Conservation (phyloP, 2,888 invertebrate species). For the Folsomia manolachei region DNA sequence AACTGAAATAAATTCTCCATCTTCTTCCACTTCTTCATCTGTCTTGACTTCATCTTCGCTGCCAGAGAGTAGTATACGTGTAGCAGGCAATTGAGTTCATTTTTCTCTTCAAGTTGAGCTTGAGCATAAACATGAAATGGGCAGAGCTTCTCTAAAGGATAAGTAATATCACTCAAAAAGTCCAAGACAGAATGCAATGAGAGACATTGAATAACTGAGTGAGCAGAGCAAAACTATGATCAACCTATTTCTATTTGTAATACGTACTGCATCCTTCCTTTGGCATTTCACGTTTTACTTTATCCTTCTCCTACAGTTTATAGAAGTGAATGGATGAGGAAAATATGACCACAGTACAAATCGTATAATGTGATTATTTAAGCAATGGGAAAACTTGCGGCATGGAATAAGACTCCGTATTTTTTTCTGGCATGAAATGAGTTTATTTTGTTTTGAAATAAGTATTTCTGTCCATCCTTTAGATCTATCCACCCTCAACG, state of each 20-base stretch:
- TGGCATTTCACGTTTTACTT: neutral
- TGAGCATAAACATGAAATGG: slow-evolving; percentile 11
- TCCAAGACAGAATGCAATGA: slow-evolving; percentile 13
- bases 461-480: neutral
- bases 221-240: too few species aligned
- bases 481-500: neutral
- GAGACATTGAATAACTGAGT: neutral
- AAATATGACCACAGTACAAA: too few species aligned
- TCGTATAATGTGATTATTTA: neutral
- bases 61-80: too few species aligned
- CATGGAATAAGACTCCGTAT: neutral
- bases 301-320: neutral
- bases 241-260: too few species aligned
- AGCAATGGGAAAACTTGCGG: neutral
- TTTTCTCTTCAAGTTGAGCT: neutral
- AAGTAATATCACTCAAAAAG: slow-evolving; percentile 6
- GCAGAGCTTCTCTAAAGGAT: neutral
- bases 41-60: too few species aligned
- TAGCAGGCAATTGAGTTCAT: neutral
- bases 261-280: neutral
- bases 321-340: too few species aligned
- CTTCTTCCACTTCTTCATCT: neutral
- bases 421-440: too few species aligned
- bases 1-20: neutral
- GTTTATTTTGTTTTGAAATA: neutral